Conservation (phyloP, 2,888 invertebrate genomes). For the Chaitophorus viminalis region DNA sequence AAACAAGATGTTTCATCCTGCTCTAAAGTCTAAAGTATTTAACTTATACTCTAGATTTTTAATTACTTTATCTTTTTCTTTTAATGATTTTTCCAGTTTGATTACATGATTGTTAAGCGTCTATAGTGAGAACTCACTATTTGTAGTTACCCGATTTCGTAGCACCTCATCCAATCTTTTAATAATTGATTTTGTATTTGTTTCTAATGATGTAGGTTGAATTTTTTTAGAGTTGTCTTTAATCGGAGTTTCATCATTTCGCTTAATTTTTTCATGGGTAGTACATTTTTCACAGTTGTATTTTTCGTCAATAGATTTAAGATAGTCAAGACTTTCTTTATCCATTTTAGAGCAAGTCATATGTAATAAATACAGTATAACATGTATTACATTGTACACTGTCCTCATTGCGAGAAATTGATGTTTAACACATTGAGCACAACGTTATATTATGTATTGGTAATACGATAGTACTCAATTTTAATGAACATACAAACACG, state of each 20-base stretch:
- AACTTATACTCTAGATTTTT: not conserved
- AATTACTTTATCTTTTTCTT: slow-evolving; percentile 9
- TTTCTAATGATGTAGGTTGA: not conserved
- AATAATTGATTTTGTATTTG: slow-evolving; percentile 1
- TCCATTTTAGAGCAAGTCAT: slow-evolving; percentile 2
- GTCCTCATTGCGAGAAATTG: not conserved
- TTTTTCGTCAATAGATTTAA: slow-evolving; percentile 6
- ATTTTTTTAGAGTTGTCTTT: not conserved
- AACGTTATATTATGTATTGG: too few relatives aligned
- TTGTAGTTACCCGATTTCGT: not conserved
- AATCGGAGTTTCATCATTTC: not conserved
- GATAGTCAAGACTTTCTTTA: slow-evolving; percentile 20
- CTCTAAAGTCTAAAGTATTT: not conserved
- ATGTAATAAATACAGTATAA: not conserved
- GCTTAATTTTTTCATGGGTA: not conserved
- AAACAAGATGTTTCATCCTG: not conserved
- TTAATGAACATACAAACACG: too few relatives aligned
- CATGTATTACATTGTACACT: not conserved
- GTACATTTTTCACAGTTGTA: not conserved
- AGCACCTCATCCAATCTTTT: not conserved
- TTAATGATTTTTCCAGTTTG: slow-evolving; percentile 4
- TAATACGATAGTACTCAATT: too few relatives aligned
- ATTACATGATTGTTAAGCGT: not conserved
- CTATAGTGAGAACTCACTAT: not conserved
- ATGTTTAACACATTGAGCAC: not conserved